Evolutionary conservation across 2,888 invertebrate genomes (phyloP), one percentile per base, ranked within the genome.

Genomic region (Drosophila algonquin): DNA sequence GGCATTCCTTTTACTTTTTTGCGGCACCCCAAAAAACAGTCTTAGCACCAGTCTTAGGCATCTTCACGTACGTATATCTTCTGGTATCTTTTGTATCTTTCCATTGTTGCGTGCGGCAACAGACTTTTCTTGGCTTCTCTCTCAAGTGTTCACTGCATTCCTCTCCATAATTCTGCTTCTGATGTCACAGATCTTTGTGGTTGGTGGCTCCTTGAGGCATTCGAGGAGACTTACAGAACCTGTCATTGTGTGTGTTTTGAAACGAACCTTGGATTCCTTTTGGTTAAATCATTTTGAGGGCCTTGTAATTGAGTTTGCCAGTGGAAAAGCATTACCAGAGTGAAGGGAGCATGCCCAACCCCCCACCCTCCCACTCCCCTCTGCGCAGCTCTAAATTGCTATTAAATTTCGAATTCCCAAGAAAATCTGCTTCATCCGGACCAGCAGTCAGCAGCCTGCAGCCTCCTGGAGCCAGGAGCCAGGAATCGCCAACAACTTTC

Each of bases 1-100:
- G 52, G 10, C 45, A 56, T 54, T 60, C 87, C 89, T 88, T 70
- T 89, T 75, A 86, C 81, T 86, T 80, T 86, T 80, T 71, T 62
- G 62, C 10, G 53, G 46, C 52, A 52, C 16, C 27, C 50, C 21
- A 12, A 50, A 16, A 16, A 18, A 10, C 46, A 35, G 35, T 4
- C 35, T 35, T 12, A 12, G 12, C 35, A 32, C 32, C 32, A 32
- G 18, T 18, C 18, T 18, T 18, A 18, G 32, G 32, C 32, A 32
- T 32, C 32, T 32, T 3, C 1, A 12, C 35, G 35, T 12, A 12
- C 35, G 35, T 12, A 12, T 5, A 35, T 46, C 24, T 67, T 5
- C 6, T 46, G 69, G 50, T 68, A 64, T 60, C 64, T 68, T 76
- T 5, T 54, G 63, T 45, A 53, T 67, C 65, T 64, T 52, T 50